phyloP scores from a whole-genome alignment of 2,888 invertebrate species.

The Amblyteles armatorius region DNA sequence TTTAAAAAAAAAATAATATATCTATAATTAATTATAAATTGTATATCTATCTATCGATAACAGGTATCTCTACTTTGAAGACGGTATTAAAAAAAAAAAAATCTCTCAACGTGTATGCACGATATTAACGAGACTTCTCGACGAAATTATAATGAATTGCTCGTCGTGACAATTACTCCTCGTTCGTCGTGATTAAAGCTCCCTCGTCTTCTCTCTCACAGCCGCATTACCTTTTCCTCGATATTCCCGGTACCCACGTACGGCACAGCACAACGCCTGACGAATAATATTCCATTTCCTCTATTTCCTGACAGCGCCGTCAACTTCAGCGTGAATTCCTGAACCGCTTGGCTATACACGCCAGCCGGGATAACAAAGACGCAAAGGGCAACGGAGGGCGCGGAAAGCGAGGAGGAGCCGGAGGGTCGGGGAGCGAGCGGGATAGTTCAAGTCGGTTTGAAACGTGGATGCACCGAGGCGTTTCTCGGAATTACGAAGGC shows the following conservation, averaged over 20 bases:
- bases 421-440: conserved; percentile 1
- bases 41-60: neutral
- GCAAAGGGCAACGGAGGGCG: conserved; percentile 30
- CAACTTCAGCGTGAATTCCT: conserved; percentile 59
- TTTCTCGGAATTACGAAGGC: conserved; percentile 64
- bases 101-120: neutral
- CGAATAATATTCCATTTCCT: conserved; percentile 67
- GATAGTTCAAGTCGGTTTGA: conserved; percentile 54
- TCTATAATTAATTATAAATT: neutral
- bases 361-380: conserved; percentile 30
- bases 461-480: conserved; percentile 54
- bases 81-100: neutral
- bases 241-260: conserved; percentile 34
- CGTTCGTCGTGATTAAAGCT: conserved; percentile 44
- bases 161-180: conserved; percentile 34
- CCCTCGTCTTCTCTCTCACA: conserved; percentile 3
- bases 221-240: conserved; percentile 51
- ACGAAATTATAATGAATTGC: conserved; percentile 45
- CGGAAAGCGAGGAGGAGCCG: conserved; percentile 2
- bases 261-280: conserved; percentile 16
- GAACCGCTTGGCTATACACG: conserved; percentile 37
- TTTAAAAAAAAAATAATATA: too few relatives aligned
- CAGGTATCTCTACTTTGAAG: neutral
- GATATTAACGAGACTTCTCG: neutral
- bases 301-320: conserved; percentile 57